phyloP scores from a whole-genome alignment of 2,797 vertebrate genomes.

The Bovichtus variegatus region DNA sequence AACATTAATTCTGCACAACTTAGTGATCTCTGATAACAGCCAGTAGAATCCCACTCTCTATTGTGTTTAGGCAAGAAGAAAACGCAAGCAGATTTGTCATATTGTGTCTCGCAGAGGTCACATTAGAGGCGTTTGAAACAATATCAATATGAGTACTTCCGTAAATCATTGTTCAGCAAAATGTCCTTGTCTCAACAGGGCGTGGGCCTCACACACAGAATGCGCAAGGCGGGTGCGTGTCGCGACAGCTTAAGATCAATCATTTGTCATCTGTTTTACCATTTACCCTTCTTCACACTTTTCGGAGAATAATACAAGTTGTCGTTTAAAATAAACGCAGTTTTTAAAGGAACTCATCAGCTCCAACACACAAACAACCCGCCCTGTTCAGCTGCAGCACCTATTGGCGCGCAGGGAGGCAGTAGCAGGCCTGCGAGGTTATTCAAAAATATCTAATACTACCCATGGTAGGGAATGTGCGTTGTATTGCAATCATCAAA shows the following conservation, averaged over 20 bases:
- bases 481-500: conserved; percentile 29
- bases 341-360: neutral
- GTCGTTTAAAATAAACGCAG: neutral
- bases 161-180: conserved; percentile 67
- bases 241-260: conserved; percentile 49
- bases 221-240: conserved; percentile 79
- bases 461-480: neutral
- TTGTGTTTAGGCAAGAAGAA: neutral
- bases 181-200: conserved; percentile 81
- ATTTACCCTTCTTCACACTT: neutral
- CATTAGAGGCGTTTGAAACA: conserved; percentile 24
- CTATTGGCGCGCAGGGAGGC: conserved; percentile 24
- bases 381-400: conserved; percentile 33
- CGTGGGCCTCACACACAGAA: conserved; percentile 86
- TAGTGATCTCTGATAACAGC: conserved; percentile 12
- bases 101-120: conserved; percentile 35
- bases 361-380: conserved; percentile 35
- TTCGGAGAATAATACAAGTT: neutral
- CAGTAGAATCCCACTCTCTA: conserved; percentile 6
- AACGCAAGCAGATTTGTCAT: conserved; percentile 8
- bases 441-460: conserved; percentile 34
- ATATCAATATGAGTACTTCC: conserved; percentile 31
- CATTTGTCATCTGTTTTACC: conserved; percentile 22
- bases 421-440: conserved; percentile 57
- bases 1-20: neutral